Conservation (phyloP, 2,797 vertebrate genomes). For the Lophius americanus region DNA sequence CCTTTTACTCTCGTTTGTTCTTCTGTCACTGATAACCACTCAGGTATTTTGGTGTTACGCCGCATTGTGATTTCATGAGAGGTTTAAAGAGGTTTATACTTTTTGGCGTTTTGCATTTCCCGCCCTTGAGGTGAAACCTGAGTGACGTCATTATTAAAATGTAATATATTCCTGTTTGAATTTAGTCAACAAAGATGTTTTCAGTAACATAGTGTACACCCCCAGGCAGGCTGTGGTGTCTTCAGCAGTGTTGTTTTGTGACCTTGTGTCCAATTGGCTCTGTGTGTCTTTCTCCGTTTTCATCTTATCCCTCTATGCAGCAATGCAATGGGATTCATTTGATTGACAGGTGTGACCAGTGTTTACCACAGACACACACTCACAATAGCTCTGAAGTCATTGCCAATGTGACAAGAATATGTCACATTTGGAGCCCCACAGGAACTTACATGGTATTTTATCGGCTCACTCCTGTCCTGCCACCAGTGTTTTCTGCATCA, state of each 20-base stretch:
- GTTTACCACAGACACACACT: constrained; percentile 10
- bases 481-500: neutral
- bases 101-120: too few species aligned
- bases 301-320: constrained; percentile 7
- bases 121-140: too few species aligned
- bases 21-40: too few species aligned
- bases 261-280: neutral
- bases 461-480: constrained; percentile 17
- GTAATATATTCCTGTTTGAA: too few species aligned
- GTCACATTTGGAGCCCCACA: too few species aligned
- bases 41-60: too few species aligned
- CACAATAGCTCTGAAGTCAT: constrained; percentile 4
- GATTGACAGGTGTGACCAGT: constrained; percentile 42
- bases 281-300: constrained; percentile 1
- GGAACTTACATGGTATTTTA: constrained; percentile 19
- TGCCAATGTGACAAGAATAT: too few species aligned
- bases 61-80: too few species aligned
- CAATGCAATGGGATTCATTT: constrained; percentile 26
- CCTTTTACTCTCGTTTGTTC: too few species aligned
- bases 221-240: constrained; percentile 41
- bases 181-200: too few species aligned
- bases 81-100: too few species aligned
- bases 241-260: neutral
- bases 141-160: too few species aligned
- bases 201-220: constrained; percentile 25